phyloP scores from a whole-genome alignment of 2,888 invertebrate species.

The Pseudococcus longispinus region DNA sequence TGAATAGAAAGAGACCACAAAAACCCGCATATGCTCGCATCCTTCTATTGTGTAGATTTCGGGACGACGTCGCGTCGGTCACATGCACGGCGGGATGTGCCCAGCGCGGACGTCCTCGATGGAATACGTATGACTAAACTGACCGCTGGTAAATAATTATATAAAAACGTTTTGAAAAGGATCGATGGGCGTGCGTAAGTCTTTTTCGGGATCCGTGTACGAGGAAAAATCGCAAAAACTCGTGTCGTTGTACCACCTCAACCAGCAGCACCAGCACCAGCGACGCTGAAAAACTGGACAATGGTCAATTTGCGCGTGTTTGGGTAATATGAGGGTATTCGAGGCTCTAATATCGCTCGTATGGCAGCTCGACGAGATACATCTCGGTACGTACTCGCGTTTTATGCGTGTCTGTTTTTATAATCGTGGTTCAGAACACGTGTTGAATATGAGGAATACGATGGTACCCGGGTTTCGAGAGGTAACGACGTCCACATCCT shows the following conservation, averaged over 20 bases:
- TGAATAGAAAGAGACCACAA: neutral
- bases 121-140: neutral
- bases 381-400: neutral
- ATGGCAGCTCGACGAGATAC: neutral
- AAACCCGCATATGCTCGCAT: neutral
- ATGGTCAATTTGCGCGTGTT: constrained; percentile 32
- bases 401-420: neutral
- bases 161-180: neutral
- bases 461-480: neutral
- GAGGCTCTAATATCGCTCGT: neutral
- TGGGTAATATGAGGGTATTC: neutral
- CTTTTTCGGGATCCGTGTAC: neutral
- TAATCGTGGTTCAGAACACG: neutral
- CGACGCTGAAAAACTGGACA: constrained; percentile 6
- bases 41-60: neutral
- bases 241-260: too few species aligned
- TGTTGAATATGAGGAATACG: neutral
- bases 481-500: neutral
- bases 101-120: neutral
- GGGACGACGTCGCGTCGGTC: neutral
- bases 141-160: constrained; percentile 35
- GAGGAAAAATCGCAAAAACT: neutral
- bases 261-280: too few species aligned
- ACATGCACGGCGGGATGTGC: neutral
- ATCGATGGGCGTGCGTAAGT: neutral